Percentiles rank a stretch among this genome's conserved stretches.
Conservation (phyloP, 2,113 vertebrate species). For the Clarias magur region DNA sequence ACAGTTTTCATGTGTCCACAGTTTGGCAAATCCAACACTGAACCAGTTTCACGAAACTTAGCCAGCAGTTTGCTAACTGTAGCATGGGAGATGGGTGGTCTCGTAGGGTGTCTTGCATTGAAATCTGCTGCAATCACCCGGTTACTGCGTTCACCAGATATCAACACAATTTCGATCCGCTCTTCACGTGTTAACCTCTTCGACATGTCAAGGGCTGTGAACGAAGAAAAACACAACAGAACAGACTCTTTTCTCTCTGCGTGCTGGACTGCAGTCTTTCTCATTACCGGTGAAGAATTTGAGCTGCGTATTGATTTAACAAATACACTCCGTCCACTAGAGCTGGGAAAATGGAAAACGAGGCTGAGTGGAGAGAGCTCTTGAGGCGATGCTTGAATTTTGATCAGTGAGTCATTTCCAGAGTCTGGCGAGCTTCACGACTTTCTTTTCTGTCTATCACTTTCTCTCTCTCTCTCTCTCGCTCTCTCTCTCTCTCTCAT, state of each 20-base stretch:
- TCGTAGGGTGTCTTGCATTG: no score
- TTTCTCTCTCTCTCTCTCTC: conserved; percentile 4
- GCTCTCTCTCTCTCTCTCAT: not conserved
- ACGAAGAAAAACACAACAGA: no score
- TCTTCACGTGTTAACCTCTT: no score
- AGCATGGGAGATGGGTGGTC: no score
- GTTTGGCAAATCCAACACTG: no score
- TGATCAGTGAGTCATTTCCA: conserved; percentile 38
- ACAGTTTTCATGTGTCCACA: no score
- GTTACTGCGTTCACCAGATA: no score
- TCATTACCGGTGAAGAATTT: conserved; percentile 41
- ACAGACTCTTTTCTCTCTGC: conserved; percentile 1
- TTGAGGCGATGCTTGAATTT: conserved; percentile 28
- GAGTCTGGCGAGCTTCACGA: not conserved
- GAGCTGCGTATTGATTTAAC: conserved; percentile 49
- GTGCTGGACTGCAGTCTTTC: conserved; percentile 30
- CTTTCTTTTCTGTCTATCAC: not conserved
- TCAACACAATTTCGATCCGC: no score
- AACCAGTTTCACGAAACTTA: no score
- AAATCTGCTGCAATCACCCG: no score
- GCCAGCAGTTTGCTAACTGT: no score
- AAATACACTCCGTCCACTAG: conserved; percentile 20
- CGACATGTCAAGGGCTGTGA: no score
- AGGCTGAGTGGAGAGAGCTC: conserved; percentile 26
- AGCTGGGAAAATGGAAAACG: conserved; percentile 32